These are phyloP conservation scores for Cryptocheilus praepositus DNA, from an alignment of 2,888 invertebrate species.

Conservation along the genomic window DNA sequence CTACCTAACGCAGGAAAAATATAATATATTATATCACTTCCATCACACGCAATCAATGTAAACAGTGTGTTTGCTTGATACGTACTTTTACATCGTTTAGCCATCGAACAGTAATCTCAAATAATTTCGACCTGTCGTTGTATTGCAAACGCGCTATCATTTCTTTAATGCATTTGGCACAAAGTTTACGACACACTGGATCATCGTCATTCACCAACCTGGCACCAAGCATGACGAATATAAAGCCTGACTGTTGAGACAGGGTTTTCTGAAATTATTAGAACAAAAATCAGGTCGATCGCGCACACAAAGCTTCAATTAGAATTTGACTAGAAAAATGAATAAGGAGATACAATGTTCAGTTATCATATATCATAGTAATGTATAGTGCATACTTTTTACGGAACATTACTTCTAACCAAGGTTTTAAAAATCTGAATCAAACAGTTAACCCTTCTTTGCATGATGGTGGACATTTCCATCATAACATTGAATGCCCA, in stretches of 20 bases:
- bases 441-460: no score
- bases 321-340: neutral
- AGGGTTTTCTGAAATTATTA: conserved; percentile 77
- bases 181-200: conserved; percentile 83
- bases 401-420: no score
- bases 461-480: no score
- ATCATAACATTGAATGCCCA: no score
- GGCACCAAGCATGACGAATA: conserved; percentile 86
- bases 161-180: conserved; percentile 83
- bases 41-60: conserved; percentile 3
- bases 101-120: conserved; percentile 83
- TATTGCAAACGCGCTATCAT: conserved; percentile 80
- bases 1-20: conserved; percentile 74
- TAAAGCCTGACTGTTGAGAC: conserved; percentile 79
- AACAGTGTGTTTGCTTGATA: neutral
- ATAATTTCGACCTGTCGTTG: conserved; percentile 81
- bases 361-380: neutral
- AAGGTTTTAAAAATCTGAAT: no score
- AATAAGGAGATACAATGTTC: neutral
- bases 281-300: conserved; percentile 4
- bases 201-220: conserved; percentile 89
- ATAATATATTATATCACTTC: neutral
- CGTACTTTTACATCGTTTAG: conserved; percentile 80
- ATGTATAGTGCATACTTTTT: no score
- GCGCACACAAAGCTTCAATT: conserved; percentile 8